phyloP scores from a whole-genome alignment of 2,888 invertebrate species.

The Megalurothrips usitatus region DNA sequence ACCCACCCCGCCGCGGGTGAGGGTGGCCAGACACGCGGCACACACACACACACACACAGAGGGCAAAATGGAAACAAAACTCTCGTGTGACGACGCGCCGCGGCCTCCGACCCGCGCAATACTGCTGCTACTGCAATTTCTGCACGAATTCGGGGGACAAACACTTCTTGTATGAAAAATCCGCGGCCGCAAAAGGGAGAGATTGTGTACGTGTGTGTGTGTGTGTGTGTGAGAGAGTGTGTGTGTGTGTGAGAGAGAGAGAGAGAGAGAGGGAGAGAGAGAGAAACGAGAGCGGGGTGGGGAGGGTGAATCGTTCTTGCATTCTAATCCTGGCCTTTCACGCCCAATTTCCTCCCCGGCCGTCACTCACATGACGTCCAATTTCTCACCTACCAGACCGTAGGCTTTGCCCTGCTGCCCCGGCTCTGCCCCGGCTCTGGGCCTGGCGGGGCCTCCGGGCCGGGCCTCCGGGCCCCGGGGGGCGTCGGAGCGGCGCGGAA shows the following conservation, averaged over 20 bases:
- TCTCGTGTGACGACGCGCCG: no score
- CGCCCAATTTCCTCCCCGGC: background rate
- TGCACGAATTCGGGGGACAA: no score
- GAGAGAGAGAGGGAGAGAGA: background rate
- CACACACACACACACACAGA: background rate
- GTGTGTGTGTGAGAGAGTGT: no score
- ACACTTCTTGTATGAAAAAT: no score
- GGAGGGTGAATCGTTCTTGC: background rate
- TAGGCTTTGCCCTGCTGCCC: background rate
- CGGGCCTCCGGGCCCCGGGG: background rate
- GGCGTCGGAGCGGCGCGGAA: no score
- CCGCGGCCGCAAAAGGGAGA: no score
- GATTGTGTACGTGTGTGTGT: no score
- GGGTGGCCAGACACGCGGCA: background rate
- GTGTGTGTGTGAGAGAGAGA: background rate
- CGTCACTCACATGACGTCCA: conserved; percentile 11
- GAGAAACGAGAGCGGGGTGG: background rate
- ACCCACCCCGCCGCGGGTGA: no score
- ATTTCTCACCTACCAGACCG: background rate
- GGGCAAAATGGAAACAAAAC: no score
- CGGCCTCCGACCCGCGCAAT: no score
- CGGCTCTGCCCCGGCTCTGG: background rate
- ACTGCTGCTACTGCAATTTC: no score
- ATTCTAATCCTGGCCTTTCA: conserved; percentile 11
- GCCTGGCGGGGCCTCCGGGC: background rate